phyloP scores from a whole-genome alignment of 2,888 invertebrate species.

The Caenorhabditis japonica region DNA sequence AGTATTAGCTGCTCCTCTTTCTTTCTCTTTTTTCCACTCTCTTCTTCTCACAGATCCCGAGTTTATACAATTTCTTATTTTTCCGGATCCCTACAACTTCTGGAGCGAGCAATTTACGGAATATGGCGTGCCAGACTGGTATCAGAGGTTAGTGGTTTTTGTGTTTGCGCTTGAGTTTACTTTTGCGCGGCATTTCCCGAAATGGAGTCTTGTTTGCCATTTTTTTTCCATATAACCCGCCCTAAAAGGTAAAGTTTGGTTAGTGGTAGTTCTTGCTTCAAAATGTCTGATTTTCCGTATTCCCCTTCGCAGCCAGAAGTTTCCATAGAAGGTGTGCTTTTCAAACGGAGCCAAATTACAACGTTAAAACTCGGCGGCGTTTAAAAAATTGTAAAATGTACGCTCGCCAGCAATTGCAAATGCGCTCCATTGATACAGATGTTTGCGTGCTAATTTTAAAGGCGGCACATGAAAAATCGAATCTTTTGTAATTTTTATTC shows the following conservation, averaged over 20 bases:
- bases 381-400: too few species aligned
- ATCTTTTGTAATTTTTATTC: too few species aligned
- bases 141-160: constrained; percentile 66
- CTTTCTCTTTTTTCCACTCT: not conserved
- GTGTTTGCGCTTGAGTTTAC: too few species aligned
- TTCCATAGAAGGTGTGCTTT: not conserved
- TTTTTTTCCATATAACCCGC: too few species aligned
- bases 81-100: constrained; percentile 10
- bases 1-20: constrained; percentile 42
- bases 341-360: not conserved
- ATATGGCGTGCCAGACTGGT: constrained; percentile 75
- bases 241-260: not conserved
- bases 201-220: too few species aligned
- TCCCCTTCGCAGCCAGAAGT: not conserved
- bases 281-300: constrained; percentile 2
- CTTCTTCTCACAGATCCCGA: not conserved
- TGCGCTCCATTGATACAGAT: too few species aligned
- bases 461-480: too few species aligned
- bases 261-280: too few species aligned
- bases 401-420: too few species aligned
- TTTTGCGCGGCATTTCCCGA: too few species aligned
- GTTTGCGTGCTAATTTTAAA: too few species aligned
- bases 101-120: constrained; percentile 15
- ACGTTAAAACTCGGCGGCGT: too few species aligned
- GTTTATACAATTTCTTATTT: constrained; percentile 29